A percentile compares a stretch with the other conserved stretches of the same genome.
Evolutionary conservation across 2,888 invertebrate species (phyloP).

Genomic region (Hedychridium roseum): DNA sequence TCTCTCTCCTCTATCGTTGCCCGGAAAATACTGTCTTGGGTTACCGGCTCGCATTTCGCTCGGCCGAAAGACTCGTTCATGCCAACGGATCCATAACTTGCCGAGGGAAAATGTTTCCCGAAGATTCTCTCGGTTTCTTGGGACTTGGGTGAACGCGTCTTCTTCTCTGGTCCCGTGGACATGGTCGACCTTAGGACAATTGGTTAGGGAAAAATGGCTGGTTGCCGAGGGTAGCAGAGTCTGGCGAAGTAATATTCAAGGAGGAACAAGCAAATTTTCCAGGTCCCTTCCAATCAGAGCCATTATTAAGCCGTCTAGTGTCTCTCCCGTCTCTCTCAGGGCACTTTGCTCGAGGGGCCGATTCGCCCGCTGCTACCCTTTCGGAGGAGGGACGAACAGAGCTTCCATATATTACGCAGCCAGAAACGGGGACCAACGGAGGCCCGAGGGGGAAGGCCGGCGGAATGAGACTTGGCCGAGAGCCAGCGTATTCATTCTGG

Average conservation of each 20-base stretch:
- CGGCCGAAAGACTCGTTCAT: no score
- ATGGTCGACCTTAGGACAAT: no score
- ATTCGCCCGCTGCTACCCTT: conserved; percentile 24
- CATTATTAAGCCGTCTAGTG: conserved; percentile 57
- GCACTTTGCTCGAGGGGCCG: conserved; percentile 45
- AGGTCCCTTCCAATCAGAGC: conserved; percentile 54
- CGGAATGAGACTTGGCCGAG: conserved; percentile 43
- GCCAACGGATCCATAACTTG: no score
- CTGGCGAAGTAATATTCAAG: conserved; percentile 28
- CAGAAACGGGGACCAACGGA: no score
- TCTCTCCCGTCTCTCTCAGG: conserved; percentile 32
- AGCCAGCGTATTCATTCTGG: conserved; percentile 62
- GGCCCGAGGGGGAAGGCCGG: conserved; percentile 20
- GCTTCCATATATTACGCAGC: background rate
- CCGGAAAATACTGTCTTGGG: no score
- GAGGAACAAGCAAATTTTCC: conserved; percentile 47
- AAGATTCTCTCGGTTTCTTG: no score
- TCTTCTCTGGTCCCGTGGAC: no score
- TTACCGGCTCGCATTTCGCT: conserved; percentile 17
- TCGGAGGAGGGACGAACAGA: conserved; percentile 1
- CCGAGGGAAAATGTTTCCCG: no score
- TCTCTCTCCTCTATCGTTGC: no score
- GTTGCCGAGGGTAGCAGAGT: background rate
- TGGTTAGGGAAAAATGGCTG: no score
- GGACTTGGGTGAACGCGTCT: no score